A percentile compares a stretch with the other conserved stretches of the same genome.
phyloP scores from a whole-genome alignment of 2,113 vertebrate species.

The Polyodon spathula region DNA sequence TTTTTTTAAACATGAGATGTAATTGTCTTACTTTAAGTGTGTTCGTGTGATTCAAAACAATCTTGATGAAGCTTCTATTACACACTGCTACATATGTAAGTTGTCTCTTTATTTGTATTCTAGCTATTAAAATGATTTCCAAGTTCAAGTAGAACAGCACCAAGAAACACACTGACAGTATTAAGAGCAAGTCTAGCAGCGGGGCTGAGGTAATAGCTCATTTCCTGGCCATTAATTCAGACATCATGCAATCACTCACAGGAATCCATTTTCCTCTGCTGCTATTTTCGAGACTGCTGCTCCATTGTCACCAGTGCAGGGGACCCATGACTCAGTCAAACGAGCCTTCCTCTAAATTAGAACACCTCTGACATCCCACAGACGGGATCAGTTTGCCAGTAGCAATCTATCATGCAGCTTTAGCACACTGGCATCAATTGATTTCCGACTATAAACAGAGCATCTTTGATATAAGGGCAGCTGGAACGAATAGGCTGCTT shows the following conservation, averaged over 20 bases:
- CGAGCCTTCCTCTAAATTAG: slow-evolving; percentile 63
- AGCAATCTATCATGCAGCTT: slow-evolving; percentile 56
- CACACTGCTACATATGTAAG: background rate
- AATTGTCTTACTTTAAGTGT: too few species aligned
- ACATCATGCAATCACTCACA: slow-evolving; percentile 56
- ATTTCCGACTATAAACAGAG: slow-evolving; percentile 64
- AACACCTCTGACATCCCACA: slow-evolving; percentile 49
- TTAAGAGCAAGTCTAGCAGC: slow-evolving; percentile 41
- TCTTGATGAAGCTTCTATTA: background rate
- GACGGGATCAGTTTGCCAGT: slow-evolving; percentile 55
- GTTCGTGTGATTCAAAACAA: too few species aligned
- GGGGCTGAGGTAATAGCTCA: slow-evolving; percentile 49
- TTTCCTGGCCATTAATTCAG: slow-evolving; percentile 62
- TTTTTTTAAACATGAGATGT: too few species aligned
- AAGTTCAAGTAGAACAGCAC: slow-evolving; percentile 33
- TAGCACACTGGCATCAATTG: slow-evolving; percentile 52
- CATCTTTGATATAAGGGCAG: slow-evolving; percentile 61
- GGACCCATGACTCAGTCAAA: slow-evolving; percentile 36
- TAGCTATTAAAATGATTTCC: slow-evolving; percentile 26
- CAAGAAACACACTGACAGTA: slow-evolving; percentile 32
- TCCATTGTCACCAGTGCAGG: slow-evolving; percentile 56
- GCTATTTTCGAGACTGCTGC: slow-evolving; percentile 50
- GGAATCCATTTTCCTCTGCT: slow-evolving; percentile 45
- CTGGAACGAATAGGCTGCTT: slow-evolving; percentile 32
- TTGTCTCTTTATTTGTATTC: slow-evolving; percentile 2